phyloP scores from a whole-genome alignment of 2,888 invertebrate species.

The Chymomyza caudatula region DNA sequence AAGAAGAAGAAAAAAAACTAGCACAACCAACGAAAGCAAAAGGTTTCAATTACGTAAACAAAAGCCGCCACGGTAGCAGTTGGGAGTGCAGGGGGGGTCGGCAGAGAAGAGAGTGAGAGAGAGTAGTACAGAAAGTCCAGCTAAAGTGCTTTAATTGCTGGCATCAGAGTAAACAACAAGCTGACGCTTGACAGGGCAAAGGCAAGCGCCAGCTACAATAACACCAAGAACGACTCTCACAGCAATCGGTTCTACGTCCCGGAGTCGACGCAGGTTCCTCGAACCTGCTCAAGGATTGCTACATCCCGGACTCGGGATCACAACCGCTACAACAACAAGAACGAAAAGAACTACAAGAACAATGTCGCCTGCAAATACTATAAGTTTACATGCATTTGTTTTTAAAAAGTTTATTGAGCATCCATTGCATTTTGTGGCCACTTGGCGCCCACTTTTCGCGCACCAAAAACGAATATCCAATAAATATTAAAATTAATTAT shows the following conservation, averaged over 20 bases:
- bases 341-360: neutral
- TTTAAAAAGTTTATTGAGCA: neutral
- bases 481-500: slow-evolving; percentile 59
- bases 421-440: neutral
- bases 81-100: neutral
- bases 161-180: neutral
- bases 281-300: no score
- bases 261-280: no score
- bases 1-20: neutral
- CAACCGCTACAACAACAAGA: neutral
- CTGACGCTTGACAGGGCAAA: neutral
- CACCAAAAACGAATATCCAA: slow-evolving; percentile 19
- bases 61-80: slow-evolving; percentile 24
- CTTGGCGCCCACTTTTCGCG: slow-evolving; percentile 50
- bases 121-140: neutral
- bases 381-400: neutral
- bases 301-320: no score
- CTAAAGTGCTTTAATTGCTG: neutral
- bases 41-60: slow-evolving; percentile 60
- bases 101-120: no score
- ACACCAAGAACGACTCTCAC: neutral
- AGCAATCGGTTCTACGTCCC: no score
- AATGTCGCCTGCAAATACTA: neutral
- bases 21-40: slow-evolving; percentile 26
- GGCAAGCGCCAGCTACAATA: neutral